Percentiles rank a stretch among this genome's conserved stretches.
Evolutionary conservation across 2,797 vertebrate species (phyloP).

Genomic region (Eulemur coronatus): DNA sequence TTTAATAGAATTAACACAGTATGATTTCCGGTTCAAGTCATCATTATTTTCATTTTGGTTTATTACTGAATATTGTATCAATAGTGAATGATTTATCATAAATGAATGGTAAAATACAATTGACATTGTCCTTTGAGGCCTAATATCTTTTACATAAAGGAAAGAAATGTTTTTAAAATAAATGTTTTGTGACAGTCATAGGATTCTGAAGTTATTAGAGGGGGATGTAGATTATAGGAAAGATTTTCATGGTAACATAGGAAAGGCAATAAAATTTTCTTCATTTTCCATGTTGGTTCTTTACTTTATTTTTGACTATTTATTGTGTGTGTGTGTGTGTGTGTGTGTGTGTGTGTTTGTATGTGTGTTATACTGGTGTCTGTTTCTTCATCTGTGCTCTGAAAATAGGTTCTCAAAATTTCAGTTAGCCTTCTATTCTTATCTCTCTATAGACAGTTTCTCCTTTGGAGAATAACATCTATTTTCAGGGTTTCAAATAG

Average conservation of each 20-base stretch:
- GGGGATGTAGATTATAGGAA: background rate
- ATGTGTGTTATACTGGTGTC: background rate
- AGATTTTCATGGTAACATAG: background rate
- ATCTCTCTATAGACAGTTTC: background rate
- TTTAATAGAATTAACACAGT: background rate
- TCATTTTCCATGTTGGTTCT: background rate
- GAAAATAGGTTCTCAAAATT: background rate
- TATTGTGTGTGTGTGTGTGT: background rate
- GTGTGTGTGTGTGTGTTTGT: background rate
- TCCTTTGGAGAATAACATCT: background rate
- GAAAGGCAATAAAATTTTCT: background rate
- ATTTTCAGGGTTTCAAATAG: slow-evolving; percentile 34
- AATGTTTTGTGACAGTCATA: background rate
- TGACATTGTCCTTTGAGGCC: background rate
- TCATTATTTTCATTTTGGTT: slow-evolving; percentile 46
- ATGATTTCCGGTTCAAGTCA: background rate
- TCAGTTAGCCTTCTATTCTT: background rate
- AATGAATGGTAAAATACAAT: background rate
- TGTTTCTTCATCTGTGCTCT: background rate
- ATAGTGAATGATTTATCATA: background rate
- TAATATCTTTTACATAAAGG: slow-evolving; percentile 1
- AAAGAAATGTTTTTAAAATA: slow-evolving; percentile 1
- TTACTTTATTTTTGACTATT: background rate
- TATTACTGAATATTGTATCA: slow-evolving; percentile 10
- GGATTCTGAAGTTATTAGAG: background rate